Base-by-base conservation (phyloP, 2,113 vertebrate species). In the Alligator mississippiensis region DNA sequence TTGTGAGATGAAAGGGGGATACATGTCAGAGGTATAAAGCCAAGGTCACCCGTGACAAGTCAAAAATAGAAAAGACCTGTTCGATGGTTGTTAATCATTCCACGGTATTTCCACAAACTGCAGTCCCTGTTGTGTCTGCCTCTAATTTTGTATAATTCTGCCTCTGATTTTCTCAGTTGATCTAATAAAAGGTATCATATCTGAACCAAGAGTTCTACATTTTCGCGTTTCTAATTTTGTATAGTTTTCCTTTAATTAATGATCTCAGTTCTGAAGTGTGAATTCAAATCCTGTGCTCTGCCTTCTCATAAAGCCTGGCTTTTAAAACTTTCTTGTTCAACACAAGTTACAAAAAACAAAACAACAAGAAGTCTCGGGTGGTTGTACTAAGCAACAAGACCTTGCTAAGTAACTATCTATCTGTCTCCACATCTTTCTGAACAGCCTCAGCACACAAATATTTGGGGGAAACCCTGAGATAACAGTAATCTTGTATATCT, bases 111-210 rank as follows among this genome's bases (percentile, higher is more conserved):
- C 15, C 14, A 30, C 18, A 68, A 68, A 30, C 64, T 68, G 64
- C 64, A 84, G 55, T 82, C 24, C 9, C 2, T 84, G 2, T 15
- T 80, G 1, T 0, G 0, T 84, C 12, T 68, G 3, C 1, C 1
- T 92, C 70, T 79, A 21, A 70, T 93, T 89, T 14, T 47, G 47
- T 47, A 47, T 47, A 47, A 47, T 47, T 47, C 47, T 47, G 47
- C 47, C 47, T 47, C 47, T 47, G 47, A 47, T 47, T 47, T 47
- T 47, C 47, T 47, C 47, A 47, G 47, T 9, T 47, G 47, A 47
- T 47, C 47, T 47, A 47, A 47, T 47, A 47, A 47, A 47, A 47
- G 47, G 47, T 47, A 47, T 47, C 47, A 47, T 47, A 2, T 47
- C 47, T 47, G 47, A 47, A 47, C 47, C 47, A 47, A 47, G 47